Percentiles rank a stretch among this genome's conserved stretches.
phyloP scores from a whole-genome alignment of 2,113 vertebrate genomes.

The Bucco capensis region DNA sequence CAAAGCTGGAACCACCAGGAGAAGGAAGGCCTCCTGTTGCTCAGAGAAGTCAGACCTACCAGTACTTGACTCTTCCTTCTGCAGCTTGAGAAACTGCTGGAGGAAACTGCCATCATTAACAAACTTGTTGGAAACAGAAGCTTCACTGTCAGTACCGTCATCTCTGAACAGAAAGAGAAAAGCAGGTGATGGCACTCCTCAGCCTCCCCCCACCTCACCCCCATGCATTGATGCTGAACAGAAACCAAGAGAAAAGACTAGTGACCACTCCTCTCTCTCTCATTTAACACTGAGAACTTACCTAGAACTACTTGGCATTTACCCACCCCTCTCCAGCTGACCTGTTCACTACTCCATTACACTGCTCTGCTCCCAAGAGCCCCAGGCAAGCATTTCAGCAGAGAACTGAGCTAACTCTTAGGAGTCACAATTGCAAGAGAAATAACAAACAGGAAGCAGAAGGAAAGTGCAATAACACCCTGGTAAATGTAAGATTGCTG shows the following conservation, averaged over 20 bases:
- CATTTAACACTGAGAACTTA: rapidly evolving
- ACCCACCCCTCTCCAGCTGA: no score
- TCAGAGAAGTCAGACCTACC: conserved; percentile 17
- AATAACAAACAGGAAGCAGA: background rate
- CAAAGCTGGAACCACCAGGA: background rate
- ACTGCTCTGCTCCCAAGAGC: background rate
- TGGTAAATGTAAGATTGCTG: rapidly evolving
- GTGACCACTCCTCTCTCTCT: rapidly evolving
- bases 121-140: conserved; percentile 86
- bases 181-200: background rate
- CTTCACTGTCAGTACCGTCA: conserved; percentile 61
- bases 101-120: conserved; percentile 94
- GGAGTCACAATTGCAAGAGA: rapidly evolving
- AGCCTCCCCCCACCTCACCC: background rate
- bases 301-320: no score
- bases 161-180: conserved; percentile 55
- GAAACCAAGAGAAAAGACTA: background rate
- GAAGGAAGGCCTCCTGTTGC: background rate
- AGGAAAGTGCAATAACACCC: rapidly evolving
- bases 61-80: conserved; percentile 82
- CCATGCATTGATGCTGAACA: rapidly evolving
- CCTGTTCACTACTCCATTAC: no score
- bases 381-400: background rate
- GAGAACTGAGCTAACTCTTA: background rate
- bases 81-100: conserved; percentile 94